These are phyloP conservation scores for Hylomyscus alleni DNA, from an alignment of 2,797 vertebrate genomes.

Conservation along the genomic window DNA sequence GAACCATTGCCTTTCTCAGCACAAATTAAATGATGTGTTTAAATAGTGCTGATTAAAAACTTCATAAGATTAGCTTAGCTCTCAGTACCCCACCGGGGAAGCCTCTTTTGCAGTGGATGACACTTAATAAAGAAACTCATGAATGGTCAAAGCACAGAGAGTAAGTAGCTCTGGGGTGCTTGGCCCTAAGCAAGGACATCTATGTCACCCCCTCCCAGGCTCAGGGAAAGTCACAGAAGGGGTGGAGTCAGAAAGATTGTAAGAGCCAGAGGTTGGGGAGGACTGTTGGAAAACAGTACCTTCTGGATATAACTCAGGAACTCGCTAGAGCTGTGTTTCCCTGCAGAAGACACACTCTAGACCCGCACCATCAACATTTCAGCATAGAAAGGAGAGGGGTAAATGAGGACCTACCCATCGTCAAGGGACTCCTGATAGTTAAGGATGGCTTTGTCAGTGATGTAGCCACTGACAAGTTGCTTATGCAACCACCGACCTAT, in stretches of 20 bases:
- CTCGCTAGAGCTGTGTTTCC: neutral
- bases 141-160: neutral
- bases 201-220: neutral
- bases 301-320: neutral
- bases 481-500: neutral
- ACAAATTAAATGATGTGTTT: conserved; percentile 56
- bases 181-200: neutral
- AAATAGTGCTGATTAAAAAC: conserved; percentile 57
- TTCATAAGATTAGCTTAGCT: neutral
- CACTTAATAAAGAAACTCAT: neutral
- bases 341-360: neutral
- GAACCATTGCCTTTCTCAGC: neutral
- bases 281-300: neutral
- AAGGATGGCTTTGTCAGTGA: neutral
- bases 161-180: too few relatives aligned
- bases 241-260: neutral
- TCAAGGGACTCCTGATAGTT: neutral
- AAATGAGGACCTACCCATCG: neutral
- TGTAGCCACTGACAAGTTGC: too few relatives aligned
- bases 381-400: neutral
- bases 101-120: neutral
- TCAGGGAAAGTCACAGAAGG: neutral
- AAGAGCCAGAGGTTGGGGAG: neutral
- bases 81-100: neutral
- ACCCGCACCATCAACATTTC: neutral